Evolutionary conservation across 2,888 invertebrate species (phyloP).

Genomic region (Cerastoderma edule): DNA sequence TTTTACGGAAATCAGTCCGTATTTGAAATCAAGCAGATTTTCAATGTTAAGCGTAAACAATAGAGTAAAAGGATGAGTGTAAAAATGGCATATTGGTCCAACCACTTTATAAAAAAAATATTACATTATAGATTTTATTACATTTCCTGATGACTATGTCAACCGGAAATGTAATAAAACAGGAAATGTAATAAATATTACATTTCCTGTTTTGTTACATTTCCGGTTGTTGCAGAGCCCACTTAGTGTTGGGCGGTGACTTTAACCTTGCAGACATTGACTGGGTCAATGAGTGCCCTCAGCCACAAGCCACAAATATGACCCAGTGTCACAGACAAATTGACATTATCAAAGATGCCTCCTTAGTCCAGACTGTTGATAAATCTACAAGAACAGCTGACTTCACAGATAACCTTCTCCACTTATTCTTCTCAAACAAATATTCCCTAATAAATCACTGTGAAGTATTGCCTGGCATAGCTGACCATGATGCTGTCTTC

Average conservation of each 20-base stretch:
- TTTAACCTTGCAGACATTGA: slow-evolving; percentile 32
- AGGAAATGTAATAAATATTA: too few relatives aligned
- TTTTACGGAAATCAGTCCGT: too few relatives aligned
- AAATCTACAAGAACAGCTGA: slow-evolving; percentile 31
- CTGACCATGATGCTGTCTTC: slow-evolving; percentile 35
- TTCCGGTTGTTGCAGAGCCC: too few relatives aligned
- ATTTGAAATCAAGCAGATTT: too few relatives aligned
- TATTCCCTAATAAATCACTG: slow-evolving; percentile 12
- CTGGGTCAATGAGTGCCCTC: slow-evolving; percentile 19
- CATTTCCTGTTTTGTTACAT: too few relatives aligned
- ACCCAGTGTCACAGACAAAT: slow-evolving; percentile 27
- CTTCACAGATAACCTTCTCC: slow-evolving; percentile 14
- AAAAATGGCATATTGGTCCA: too few relatives aligned
- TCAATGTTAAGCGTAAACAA: too few relatives aligned
- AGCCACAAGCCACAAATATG: background rate
- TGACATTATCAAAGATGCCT: slow-evolving; percentile 21
- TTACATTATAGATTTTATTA: too few relatives aligned
- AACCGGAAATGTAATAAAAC: too few relatives aligned
- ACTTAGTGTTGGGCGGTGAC: slow-evolving; percentile 30
- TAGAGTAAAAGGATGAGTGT: too few relatives aligned
- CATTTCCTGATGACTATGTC: too few relatives aligned
- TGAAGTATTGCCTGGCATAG: slow-evolving; percentile 27
- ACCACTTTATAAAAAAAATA: too few relatives aligned
- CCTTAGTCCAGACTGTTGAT: slow-evolving; percentile 31
- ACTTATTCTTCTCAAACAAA: slow-evolving; percentile 44